These are phyloP conservation scores for Aphelinus certus DNA, from an alignment of 1,140 invertebrate genomes.

Conservation along the genomic window DNA sequence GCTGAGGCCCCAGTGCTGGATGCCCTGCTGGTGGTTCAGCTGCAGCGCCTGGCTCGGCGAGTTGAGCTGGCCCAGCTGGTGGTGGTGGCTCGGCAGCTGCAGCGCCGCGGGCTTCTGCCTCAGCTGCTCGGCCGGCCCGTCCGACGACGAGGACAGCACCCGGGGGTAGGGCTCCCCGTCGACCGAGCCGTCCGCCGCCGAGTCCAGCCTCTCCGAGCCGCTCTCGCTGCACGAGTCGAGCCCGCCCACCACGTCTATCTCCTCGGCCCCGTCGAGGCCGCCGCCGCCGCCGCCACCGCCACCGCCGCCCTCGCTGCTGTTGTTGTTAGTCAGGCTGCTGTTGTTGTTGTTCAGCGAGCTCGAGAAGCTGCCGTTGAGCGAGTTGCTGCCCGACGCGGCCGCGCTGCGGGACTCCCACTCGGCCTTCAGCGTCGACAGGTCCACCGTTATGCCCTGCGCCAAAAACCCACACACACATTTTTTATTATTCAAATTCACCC, in stretches of 20 bases:
- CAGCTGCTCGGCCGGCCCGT: slow-evolving; percentile 9
- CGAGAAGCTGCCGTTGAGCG: slow-evolving; percentile 52
- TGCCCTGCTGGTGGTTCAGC: slow-evolving; percentile 61
- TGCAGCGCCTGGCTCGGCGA: slow-evolving; percentile 46
- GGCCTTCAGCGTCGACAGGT: slow-evolving; percentile 80
- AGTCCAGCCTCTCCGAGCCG: slow-evolving; percentile 70
- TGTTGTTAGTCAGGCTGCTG: slow-evolving; percentile 48
- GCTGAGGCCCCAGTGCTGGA: slow-evolving; percentile 62
- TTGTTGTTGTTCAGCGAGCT: slow-evolving; percentile 48
- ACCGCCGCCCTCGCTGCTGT: slow-evolving; percentile 70
- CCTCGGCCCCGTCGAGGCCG: slow-evolving; percentile 76
- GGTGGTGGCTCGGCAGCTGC: slow-evolving; percentile 14
- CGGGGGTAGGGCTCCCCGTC: slow-evolving; percentile 63
- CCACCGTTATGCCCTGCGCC: slow-evolving; percentile 80
- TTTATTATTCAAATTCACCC: too few relatives aligned
- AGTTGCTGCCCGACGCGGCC: slow-evolving; percentile 50
- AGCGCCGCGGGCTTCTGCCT: slow-evolving; percentile 2
- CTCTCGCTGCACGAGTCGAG: slow-evolving; percentile 69
- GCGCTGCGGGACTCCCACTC: slow-evolving; percentile 81
- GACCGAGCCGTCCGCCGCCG: slow-evolving; percentile 71
- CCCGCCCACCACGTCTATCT: slow-evolving; percentile 81
- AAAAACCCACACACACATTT: not conserved
- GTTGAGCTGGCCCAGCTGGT: slow-evolving; percentile 38
- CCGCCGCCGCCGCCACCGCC: slow-evolving; percentile 69
- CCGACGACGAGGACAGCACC: slow-evolving; percentile 36